A percentile compares a stretch with the other conserved stretches of the same genome.
Evolutionary conservation across 2,888 invertebrate genomes (phyloP).

Genomic region (Lysandra coridon): DNA sequence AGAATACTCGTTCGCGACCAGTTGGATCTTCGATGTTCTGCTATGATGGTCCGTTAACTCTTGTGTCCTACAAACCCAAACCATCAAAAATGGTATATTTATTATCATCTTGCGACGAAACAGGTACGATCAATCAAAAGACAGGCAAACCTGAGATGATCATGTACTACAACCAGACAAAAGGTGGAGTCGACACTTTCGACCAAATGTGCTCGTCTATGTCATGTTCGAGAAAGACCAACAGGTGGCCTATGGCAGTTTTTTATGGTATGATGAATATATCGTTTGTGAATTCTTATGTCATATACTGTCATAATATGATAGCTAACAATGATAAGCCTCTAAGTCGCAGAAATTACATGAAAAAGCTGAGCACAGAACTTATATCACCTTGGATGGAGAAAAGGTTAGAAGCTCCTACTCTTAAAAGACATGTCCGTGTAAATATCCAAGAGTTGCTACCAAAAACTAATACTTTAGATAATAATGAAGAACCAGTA

Average conservation of each 20-base stretch:
- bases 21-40: constrained; percentile 37
- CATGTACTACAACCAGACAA: constrained; percentile 43
- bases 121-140: constrained; percentile 44
- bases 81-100: constrained; percentile 37
- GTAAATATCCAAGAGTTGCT: too few species aligned
- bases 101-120: constrained; percentile 38
- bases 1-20: constrained; percentile 34
- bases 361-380: constrained; percentile 10
- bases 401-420: too few species aligned
- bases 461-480: too few species aligned
- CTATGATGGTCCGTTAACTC: constrained; percentile 35
- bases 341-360: constrained; percentile 23
- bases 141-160: constrained; percentile 39
- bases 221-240: constrained; percentile 41
- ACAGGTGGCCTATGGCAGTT: constrained; percentile 17
- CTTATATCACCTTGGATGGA: too few species aligned
- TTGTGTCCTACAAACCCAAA: constrained; percentile 38
- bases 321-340: constrained; percentile 20
- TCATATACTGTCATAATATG: constrained; percentile 27
- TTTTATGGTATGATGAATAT: constrained; percentile 33
- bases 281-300: constrained; percentile 28
- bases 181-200: constrained; percentile 44
- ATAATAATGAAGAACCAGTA: too few species aligned
- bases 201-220: constrained; percentile 43
- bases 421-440: too few species aligned